A percentile compares a stretch with the other conserved stretches of the same genome.
Conservation (phyloP, 2,113 vertebrate species). For the Pollimyrus isidori region DNA sequence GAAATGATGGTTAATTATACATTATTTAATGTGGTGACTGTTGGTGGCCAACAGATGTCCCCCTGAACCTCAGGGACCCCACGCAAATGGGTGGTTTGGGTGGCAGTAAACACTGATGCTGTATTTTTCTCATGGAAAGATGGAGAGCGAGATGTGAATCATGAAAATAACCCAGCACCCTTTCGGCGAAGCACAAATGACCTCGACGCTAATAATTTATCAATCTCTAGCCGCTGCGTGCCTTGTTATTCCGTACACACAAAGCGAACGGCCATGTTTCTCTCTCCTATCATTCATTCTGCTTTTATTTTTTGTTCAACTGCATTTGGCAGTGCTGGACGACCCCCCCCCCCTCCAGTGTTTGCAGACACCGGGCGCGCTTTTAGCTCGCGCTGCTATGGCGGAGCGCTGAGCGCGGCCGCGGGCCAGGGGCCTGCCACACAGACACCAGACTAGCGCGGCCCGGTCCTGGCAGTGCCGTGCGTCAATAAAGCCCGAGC, state of each 20-base stretch:
- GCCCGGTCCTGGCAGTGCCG: not conserved
- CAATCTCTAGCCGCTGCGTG: not conserved
- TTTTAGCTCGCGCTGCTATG: not conserved
- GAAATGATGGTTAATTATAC: not conserved
- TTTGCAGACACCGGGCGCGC: not conserved
- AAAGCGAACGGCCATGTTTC: not conserved
- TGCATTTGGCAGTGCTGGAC: not conserved
- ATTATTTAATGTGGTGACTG: not conserved
- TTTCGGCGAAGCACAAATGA: not conserved
- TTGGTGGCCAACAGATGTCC: not conserved
- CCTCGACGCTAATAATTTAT: not conserved
- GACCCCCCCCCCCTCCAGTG: not conserved
- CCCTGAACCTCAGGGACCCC: not conserved
- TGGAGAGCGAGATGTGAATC: not conserved
- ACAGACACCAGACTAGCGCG: slow-evolving; percentile 5
- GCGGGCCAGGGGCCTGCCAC: not conserved
- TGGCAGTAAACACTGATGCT: not conserved
- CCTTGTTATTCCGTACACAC: not conserved
- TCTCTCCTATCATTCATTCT: not conserved
- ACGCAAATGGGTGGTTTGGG: not conserved
- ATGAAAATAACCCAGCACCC: not conserved
- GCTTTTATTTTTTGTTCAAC: not conserved
- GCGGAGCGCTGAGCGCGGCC: too few relatives aligned
- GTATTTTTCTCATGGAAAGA: not conserved
- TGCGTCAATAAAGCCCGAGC: slow-evolving; percentile 3